Evolutionary conservation across 2,113 vertebrate species (phyloP).

Genomic region (Picathartes gymnocephalus): DNA sequence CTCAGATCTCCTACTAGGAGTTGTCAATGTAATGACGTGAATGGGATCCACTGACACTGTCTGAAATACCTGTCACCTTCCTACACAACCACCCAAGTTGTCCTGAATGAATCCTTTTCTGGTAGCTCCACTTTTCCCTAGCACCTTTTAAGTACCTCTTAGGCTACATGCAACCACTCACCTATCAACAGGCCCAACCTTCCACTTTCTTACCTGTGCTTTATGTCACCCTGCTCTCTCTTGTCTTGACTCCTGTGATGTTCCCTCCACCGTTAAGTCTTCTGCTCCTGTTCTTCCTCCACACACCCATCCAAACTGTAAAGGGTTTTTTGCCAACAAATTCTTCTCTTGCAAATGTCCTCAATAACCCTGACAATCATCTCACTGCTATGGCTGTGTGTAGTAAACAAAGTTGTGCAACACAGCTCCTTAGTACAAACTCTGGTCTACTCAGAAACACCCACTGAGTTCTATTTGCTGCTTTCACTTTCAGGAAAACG

Average conservation of each 20-base stretch:
- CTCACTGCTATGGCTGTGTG: background rate
- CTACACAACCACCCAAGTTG: background rate
- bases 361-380: background rate
- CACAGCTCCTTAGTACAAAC: background rate
- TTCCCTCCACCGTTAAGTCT: background rate
- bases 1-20: background rate
- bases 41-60: background rate
- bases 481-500: slow-evolving; percentile 58
- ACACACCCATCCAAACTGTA: background rate
- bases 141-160: background rate
- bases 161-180: background rate
- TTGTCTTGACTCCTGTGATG: background rate
- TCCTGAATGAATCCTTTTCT: background rate
- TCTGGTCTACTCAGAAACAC: background rate
- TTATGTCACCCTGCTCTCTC: background rate
- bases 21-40: fast-evolving
- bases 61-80: background rate
- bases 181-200: background rate
- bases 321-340: background rate
- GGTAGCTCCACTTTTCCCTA: background rate
- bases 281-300: background rate
- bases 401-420: background rate
- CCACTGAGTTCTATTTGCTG: background rate
- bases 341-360: background rate
- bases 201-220: background rate